Evolutionary conservation across 2,888 invertebrate genomes (phyloP).

Genomic region (Brenthis daphne): DNA sequence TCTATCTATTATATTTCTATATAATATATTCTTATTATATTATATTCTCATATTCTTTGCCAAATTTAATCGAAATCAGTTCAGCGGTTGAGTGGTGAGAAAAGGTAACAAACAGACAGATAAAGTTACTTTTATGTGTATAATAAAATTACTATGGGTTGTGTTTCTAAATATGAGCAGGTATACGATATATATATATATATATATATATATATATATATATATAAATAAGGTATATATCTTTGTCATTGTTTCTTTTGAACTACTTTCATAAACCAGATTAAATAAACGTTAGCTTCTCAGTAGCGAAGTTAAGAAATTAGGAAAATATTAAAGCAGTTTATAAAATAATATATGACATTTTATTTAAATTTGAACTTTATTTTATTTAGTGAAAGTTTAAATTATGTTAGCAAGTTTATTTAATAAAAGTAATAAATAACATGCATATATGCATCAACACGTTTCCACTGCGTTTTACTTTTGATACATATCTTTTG

Average conservation of each 20-base stretch:
- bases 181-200: too few relatives aligned
- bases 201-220: too few relatives aligned
- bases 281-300: conserved; percentile 23
- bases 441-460: conserved; percentile 46
- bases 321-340: conserved; percentile 25
- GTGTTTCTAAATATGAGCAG: neutral
- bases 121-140: too few relatives aligned
- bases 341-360: conserved; percentile 30
- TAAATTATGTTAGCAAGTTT: conserved; percentile 37
- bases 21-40: too few relatives aligned
- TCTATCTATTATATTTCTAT: too few relatives aligned
- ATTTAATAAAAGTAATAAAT: conserved; percentile 33
- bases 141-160: neutral
- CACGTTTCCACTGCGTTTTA: conserved; percentile 45
- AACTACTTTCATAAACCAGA: conserved; percentile 5
- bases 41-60: too few relatives aligned
- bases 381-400: conserved; percentile 29
- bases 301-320: conserved; percentile 26
- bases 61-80: too few relatives aligned
- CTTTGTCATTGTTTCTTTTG: neutral
- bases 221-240: too few relatives aligned
- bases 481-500: conserved; percentile 47
- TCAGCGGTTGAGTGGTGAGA: too few relatives aligned
- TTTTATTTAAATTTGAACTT: neutral
- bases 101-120: too few relatives aligned